Conservation (phyloP, 2,113 vertebrate species). For the Saccopteryx bilineata region DNA sequence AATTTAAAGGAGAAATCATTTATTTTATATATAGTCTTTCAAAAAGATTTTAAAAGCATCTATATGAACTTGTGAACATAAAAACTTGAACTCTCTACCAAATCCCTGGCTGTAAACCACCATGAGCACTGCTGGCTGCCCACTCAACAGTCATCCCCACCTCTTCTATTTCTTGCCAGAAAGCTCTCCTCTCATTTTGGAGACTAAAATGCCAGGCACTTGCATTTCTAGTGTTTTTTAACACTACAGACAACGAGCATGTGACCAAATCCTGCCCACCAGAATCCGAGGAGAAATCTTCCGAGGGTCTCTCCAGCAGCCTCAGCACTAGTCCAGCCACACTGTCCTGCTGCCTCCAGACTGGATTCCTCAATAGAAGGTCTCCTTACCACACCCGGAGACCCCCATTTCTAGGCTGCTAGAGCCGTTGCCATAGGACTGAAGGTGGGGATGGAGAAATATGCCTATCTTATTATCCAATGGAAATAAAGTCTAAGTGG, state of each 20-base stretch:
- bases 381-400: neutral
- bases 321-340: neutral
- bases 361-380: neutral
- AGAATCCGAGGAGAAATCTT: neutral
- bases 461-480: neutral
- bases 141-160: neutral
- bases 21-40: neutral
- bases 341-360: neutral
- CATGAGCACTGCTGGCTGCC: neutral
- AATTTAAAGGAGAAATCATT: slow-evolving; percentile 16
- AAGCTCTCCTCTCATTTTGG: neutral
- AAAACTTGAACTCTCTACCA: neutral
- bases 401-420: neutral
- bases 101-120: neutral
- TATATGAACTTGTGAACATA: neutral
- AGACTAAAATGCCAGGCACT: neutral
- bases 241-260: neutral
- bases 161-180: neutral
- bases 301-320: neutral
- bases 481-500: neutral
- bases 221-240: neutral
- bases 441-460: neutral
- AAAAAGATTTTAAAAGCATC: neutral
- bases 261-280: neutral
- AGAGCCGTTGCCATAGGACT: neutral